Base-by-base conservation (phyloP, 2,113 vertebrate genomes). In the Rhabdomys dilectus region DNA sequence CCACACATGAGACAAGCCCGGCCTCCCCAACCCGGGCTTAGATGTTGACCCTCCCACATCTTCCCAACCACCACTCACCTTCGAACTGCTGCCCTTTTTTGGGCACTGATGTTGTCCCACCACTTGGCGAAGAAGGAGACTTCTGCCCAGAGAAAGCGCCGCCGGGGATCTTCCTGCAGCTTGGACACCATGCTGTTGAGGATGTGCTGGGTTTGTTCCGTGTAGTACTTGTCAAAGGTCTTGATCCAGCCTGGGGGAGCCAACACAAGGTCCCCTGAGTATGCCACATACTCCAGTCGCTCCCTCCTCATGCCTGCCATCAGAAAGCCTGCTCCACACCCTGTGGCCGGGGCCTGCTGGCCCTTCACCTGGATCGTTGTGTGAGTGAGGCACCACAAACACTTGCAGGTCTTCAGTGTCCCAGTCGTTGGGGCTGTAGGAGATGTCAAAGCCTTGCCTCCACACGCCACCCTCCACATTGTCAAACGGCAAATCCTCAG, bases 211-310 rank as follows among this genome's bases (percentile, higher is more conserved):
- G 99, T 99, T 98, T 99, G 99, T 98, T 99, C 99, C 0, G 98
- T 98, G 98, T 99, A 99, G 98, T 99, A 99, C 98, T 99, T 99
- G 98, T 99, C 99, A 53, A 99, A 99, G n/a, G 99, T 99, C 98
- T 99, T 99, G 98, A 99, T 97, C 99, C 99, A 99, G 96, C 99
- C 99, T 99, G 97, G 45, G 60, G 62, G 72, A 96, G 42, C 36
- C 89, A 15, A 88, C 34, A 58, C 5, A 24, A 51, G 62, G 58
- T 36, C 68, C 75, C 75, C 91, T 96, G 85, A 96, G 86, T 91
- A 68, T 0, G 7, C 53, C 4, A 1, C 53, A 39, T 0, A 6
- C 72, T 21, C 22, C 77, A 48, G 5, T 70, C 1, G 4, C 42
- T 1, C 7, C 66, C 62, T 39, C 15, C n/a, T 11, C 0, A 16